Evolutionary conservation across 2,888 invertebrate species (phyloP).

Genomic region (Chironomus tentans): DNA sequence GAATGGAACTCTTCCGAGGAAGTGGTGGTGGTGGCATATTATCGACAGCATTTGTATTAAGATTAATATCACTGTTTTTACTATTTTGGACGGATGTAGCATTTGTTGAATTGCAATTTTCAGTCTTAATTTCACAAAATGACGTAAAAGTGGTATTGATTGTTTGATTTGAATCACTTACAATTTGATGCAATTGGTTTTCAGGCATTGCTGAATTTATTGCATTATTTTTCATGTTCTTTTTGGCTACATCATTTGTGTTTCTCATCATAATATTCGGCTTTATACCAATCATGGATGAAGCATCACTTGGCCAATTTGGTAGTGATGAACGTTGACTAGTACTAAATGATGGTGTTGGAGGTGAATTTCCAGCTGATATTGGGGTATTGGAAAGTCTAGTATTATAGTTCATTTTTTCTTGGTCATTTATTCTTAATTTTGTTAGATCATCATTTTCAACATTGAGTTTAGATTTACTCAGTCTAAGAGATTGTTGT

Average conservation of each 20-base stretch:
- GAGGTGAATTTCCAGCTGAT: too few species aligned
- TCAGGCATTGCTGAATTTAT: slow-evolving; percentile 1
- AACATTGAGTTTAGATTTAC: background rate
- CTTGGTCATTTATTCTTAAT: background rate
- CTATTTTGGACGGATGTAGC: background rate
- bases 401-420: too few species aligned
- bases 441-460: slow-evolving; percentile 1
- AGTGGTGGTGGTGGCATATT: slow-evolving; percentile 43
- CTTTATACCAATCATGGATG: slow-evolving; percentile 5
- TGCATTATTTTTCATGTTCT: slow-evolving; percentile 18
- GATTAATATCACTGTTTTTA: background rate
- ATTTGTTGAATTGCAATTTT: background rate
- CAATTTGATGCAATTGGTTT: background rate
- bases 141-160: slow-evolving; percentile 9
- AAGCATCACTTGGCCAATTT: background rate
- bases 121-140: slow-evolving; percentile 25
- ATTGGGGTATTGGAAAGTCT: too few species aligned
- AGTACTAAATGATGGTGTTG: background rate
- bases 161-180: slow-evolving; percentile 9
- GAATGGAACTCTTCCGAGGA: slow-evolving; percentile 35
- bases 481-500: slow-evolving; percentile 12
- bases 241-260: slow-evolving; percentile 8
- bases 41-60: slow-evolving; percentile 33
- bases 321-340: slow-evolving; percentile 11
- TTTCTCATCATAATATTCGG: background rate